Base-by-base conservation (phyloP, 2,797 vertebrate species). In the Gobionotothen gibberifrons region DNA sequence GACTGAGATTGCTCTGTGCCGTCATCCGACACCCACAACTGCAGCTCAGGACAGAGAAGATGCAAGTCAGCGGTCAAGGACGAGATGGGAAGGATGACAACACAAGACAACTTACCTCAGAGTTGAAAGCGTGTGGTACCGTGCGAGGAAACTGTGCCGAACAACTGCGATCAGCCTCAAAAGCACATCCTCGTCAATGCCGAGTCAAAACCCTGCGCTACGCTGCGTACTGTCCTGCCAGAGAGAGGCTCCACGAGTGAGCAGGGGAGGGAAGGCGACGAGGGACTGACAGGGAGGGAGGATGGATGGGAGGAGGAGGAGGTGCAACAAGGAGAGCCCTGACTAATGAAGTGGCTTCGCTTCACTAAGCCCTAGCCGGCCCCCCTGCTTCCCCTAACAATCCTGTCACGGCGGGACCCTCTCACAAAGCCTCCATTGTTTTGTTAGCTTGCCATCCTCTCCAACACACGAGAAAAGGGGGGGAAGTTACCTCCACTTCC, bases 261-360 rank as follows among this genome's bases (percentile, higher is more conserved):
- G 84, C 40, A 7, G 16, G 60, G 76, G 87, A 64, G 69, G 69
- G 72, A 63, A 81, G 60, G 72, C 73, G 73, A 68, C 17, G 56
- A 68, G 83, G 60, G 72, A 43, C 73, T 66, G 87, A 83, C 39
- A 46, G 77, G 60, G 80, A 75, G 74, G 78, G 79, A 73, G 75
- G 84, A 75, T 39, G 63, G 53, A 71, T 63, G 73, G 81, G 73
- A 74, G 85, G 61, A 55, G 72, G 80, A 84, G 79, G 89, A 88
- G 86, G 88, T 69, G 84, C 84, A 82, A 76, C 21, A 69, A 47
- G 77, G 89, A 86, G 84, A 85, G 84, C 72, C 85, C 88, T 81
- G 90, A 91, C 90, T 94, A 94, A 94, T 95, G 90, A 95, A 94
- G 92, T 89, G 88, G 88, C 90, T 92, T 69, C 5, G 90, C 89